Base-by-base conservation (phyloP, 2,888 invertebrate genomes). In the Cyclophora albipunctata region DNA sequence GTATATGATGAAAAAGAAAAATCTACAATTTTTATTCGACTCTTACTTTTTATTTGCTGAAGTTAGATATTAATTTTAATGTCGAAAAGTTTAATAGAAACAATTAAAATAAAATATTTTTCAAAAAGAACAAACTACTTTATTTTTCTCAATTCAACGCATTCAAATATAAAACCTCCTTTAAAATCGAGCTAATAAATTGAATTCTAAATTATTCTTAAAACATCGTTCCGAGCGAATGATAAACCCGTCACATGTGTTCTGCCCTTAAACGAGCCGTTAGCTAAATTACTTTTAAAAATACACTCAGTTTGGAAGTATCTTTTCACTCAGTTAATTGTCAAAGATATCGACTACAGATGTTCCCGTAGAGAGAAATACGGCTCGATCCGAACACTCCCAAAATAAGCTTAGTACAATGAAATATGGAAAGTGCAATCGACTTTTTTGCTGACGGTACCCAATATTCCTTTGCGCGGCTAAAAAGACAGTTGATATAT, bases 401-500 rank as follows among this genome's bases (percentile, higher is more conserved):
- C 67, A 49, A 61, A 61, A 63, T 64, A 67, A 62, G 63, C 63
- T 64, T 60, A 57, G 58, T 20, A 49, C 59, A 66, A 68, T 76
- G 73, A 76, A 63, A 72, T 73, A 75, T 73, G 69, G 64, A 66
- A 70, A 69, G 66, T 64, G 63, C 58, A 62, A 65, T 62, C 61
- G 58, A 45, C 57, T 59, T 52, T 72, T 73, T 47, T 78, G 73
- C 78, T 63, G 76, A 73, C 78, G 69, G 71, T 84, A 81, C 81
- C 76, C 78, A 78, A 73, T 70, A 73, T 68, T 71, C 63, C 67
- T 69, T 63, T 67, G 68, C 67, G 59, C 70, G 71, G 75, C 79
- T 82, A 83, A 85, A 84, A 87, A 83, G 87, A 88, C 88, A 86
- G 84, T 79, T 88, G 88, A 88, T 87, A 84, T 83, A 88, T 88